Conservation (phyloP, 2,797 vertebrate genomes). For the Percopsis omiscomaycus region DNA sequence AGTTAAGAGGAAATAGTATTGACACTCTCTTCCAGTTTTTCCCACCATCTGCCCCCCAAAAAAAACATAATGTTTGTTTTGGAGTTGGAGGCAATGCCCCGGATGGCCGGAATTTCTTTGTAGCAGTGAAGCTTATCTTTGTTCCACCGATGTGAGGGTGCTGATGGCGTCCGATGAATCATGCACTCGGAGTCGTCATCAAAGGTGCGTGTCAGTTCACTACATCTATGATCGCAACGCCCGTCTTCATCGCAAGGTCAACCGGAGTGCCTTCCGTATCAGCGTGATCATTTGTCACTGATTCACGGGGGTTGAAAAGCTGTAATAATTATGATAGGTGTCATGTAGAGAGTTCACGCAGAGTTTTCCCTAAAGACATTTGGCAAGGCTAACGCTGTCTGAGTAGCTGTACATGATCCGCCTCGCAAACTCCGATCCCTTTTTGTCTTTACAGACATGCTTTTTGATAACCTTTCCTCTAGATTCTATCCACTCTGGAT, state of each 20-base stretch:
- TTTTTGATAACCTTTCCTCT: slow-evolving; percentile 5
- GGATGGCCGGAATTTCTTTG: slow-evolving; percentile 64
- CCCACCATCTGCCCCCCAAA: not conserved
- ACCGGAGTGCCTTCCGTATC: slow-evolving; percentile 43
- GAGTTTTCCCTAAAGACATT: slow-evolving; percentile 49
- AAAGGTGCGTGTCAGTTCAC: slow-evolving; percentile 51
- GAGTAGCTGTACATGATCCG: slow-evolving; percentile 38
- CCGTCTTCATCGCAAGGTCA: slow-evolving; percentile 41
- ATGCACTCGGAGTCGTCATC: slow-evolving; percentile 43
- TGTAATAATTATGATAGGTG: slow-evolving; percentile 53
- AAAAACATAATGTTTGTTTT: slow-evolving; percentile 69
- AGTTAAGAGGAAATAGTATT: slow-evolving; percentile 53
- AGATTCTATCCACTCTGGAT: not conserved
- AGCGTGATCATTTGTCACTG: slow-evolving; percentile 59
- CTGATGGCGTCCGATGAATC: slow-evolving; percentile 67
- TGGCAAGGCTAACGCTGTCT: slow-evolving; percentile 41
- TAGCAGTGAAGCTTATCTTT: slow-evolving; percentile 64
- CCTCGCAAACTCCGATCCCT: slow-evolving; percentile 15
- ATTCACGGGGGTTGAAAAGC: slow-evolving; percentile 44
- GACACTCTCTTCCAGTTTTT: slow-evolving; percentile 35
- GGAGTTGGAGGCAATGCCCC: slow-evolving; percentile 52
- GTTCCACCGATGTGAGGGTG: slow-evolving; percentile 53
- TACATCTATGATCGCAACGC: slow-evolving; percentile 16
- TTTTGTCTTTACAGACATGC: slow-evolving; percentile 1
- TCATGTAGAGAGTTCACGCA: slow-evolving; percentile 48